Evolutionary conservation across 2,797 vertebrate species (phyloP).

Genomic region (Helicolenus hilgendorfi): DNA sequence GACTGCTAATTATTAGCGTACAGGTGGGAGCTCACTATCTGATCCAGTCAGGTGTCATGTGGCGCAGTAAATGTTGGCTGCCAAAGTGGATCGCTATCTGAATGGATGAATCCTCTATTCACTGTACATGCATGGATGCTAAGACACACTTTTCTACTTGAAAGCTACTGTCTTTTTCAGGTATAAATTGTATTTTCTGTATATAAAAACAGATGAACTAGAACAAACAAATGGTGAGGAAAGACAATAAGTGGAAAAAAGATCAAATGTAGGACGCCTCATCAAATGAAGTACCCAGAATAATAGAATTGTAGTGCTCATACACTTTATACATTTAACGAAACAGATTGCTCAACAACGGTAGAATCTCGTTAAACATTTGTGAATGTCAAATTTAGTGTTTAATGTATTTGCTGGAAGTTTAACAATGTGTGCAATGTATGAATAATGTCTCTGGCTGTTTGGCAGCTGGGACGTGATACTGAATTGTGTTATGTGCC

Average conservation of each 20-base stretch:
- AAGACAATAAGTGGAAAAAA: not conserved
- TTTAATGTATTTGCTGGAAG: not conserved
- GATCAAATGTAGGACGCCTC: not conserved
- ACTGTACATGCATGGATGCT: not conserved
- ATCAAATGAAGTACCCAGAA: not conserved
- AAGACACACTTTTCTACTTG: not conserved
- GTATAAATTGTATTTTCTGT: not conserved
- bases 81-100: conserved; percentile 1
- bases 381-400: not conserved
- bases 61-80: conserved; percentile 11
- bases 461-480: not conserved
- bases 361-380: not conserved
- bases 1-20: conserved; percentile 59
- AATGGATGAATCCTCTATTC: conserved; percentile 29
- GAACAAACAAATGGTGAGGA: not conserved
- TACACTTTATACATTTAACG: not conserved
- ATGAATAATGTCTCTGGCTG: not conserved
- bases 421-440: not conserved
- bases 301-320: not conserved
- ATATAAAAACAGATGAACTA: not conserved
- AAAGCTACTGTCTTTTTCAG: not conserved
- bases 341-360: not conserved
- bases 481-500: not conserved
- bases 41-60: conserved; percentile 37
- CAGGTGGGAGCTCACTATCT: conserved; percentile 42